These are phyloP conservation scores for Drosophila merina DNA, from an alignment of 2,888 invertebrate genomes.

Conservation along the genomic window DNA sequence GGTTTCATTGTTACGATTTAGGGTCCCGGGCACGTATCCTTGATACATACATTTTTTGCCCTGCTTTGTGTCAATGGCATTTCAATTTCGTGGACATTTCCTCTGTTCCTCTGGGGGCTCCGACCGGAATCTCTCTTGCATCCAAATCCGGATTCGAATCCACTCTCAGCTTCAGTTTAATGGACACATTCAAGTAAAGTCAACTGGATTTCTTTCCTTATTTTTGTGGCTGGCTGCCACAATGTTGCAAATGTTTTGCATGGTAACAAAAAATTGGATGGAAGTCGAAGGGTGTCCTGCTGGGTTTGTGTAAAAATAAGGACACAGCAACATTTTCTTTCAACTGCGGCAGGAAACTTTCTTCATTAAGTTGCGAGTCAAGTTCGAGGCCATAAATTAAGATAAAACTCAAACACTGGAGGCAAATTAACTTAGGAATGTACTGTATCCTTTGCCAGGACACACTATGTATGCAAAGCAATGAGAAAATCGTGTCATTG, in stretches of 20 bases:
- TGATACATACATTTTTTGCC: not conserved
- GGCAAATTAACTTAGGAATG: not conserved
- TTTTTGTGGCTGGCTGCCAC: conserved; percentile 10
- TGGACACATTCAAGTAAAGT: conserved; percentile 6
- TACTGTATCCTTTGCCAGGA: not conserved
- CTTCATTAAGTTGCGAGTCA: not conserved
- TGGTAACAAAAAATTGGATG: not conserved
- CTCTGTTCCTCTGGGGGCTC: conserved; percentile 20
- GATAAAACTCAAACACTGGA: conserved; percentile 3
- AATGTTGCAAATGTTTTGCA: conserved; percentile 24
- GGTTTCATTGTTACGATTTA: conserved; percentile 26
- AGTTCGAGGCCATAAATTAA: conserved; percentile 1
- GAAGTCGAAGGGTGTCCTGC: not conserved
- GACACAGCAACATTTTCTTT: not conserved
- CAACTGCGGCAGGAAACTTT: not conserved
- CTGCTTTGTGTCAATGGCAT: conserved; percentile 48
- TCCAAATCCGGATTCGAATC: not conserved
- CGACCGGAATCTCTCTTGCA: conserved; percentile 19
- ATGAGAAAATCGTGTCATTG: conserved; percentile 2
- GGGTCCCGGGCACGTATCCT: conserved; percentile 29
- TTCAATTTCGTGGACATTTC: conserved; percentile 50
- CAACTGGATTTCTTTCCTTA: conserved; percentile 9
- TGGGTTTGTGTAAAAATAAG: not conserved
- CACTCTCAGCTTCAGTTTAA: conserved; percentile 17
- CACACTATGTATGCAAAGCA: conserved; percentile 2